Base-by-base conservation (phyloP, 2,888 invertebrate genomes). In the Gryllus longicercus region DNA sequence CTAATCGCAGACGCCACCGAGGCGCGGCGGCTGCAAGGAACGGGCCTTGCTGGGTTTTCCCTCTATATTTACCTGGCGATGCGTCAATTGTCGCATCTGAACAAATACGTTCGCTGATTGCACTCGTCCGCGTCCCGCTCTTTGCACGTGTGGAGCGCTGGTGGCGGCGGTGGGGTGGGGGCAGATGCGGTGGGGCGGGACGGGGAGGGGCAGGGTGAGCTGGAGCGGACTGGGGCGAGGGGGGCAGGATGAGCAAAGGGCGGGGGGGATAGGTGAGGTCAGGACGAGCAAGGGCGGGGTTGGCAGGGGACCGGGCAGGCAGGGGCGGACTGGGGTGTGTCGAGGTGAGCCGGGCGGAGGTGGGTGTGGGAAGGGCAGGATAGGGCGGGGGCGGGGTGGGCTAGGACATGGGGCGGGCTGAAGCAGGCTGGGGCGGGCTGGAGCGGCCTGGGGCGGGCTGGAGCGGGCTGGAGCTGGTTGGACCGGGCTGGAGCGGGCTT, bases 101-200 rank as follows among this genome's bases (percentile, higher is more conserved):
- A 63, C 63, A 63, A 63, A 63, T 63, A 63, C 63, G 63, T 18
- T 14, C 63, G 63, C 63, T 63, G 63, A 63, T 63, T 63, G 63
- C 63, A 63, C 63, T 63, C 63, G 63, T 63, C 63, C 16, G 38
- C 38, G 38, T 38, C 38, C 4, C 38, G 38, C 38, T 5, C 38
- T 38, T 8, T 38, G 14, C 63, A 63, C 63, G n/a, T 18, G 14
- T 14, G 63, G n/a, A 63, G 63, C 63, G 63, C 12, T 63, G 16
- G 63, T 14, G n/a, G 25, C 51, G 18, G 51, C 12, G 51, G 63
- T 4, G n/a, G 63, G 12, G 63, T 3, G 63, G n/a, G 51, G n/a
- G 63, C 4, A 14, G 12, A n/a, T 18, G 63, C 3, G 63, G 11
- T 11, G 63, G n/a, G 63, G 63, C 2, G 5, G 5, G 63, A 5